Percentiles rank a stretch among this genome's conserved stretches.
These are phyloP conservation scores for Callithrix jacchus DNA, from an alignment of 2,113 vertebrate genomes.

Conservation along the genomic window DNA sequence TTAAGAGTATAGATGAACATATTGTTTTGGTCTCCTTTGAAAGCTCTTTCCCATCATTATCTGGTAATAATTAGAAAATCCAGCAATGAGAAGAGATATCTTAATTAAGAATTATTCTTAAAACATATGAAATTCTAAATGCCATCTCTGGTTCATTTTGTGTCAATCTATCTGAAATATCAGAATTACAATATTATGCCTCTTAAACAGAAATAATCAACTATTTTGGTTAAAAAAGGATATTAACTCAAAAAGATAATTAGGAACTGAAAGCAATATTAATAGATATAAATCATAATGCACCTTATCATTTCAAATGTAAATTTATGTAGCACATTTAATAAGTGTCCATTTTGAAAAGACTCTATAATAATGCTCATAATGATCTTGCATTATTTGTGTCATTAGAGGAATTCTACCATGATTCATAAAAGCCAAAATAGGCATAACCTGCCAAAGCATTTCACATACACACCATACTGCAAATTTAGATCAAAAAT, in stretches of 20 bases:
- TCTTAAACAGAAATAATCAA: slow-evolving; percentile 25
- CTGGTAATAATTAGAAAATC: slow-evolving; percentile 53
- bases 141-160: background rate
- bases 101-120: slow-evolving; percentile 60
- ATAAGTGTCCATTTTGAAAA: slow-evolving; percentile 1
- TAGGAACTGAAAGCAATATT: background rate
- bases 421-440: background rate
- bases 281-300: background rate
- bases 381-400: background rate
- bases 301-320: background rate
- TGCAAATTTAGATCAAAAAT: background rate
- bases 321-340: background rate
- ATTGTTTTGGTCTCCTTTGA: background rate
- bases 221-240: background rate
- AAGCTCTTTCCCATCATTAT: slow-evolving; percentile 27
- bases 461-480: background rate
- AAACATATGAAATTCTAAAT: slow-evolving; percentile 35
- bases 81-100: background rate
- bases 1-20: background rate
- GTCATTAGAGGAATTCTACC: background rate
- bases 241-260: slow-evolving; percentile 1
- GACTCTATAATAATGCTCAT: background rate
- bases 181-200: slow-evolving; percentile 14
- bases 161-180: slow-evolving; percentile 40
- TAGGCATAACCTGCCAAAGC: background rate